Evolutionary conservation across 2,113 vertebrate genomes (phyloP).

Genomic region (Ptilorrhoa leucosticta): DNA sequence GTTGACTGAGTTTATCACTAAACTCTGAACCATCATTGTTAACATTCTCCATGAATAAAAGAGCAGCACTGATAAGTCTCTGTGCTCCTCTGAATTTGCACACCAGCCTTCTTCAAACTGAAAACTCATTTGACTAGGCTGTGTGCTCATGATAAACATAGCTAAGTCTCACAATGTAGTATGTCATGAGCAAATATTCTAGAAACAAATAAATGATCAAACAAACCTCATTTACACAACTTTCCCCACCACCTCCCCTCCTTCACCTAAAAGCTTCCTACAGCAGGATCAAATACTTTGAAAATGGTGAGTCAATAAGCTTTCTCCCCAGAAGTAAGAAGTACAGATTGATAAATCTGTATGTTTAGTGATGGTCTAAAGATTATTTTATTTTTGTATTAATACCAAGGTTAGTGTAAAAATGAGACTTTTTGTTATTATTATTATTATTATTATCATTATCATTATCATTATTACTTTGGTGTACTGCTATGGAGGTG

Average conservation of each 20-base stretch:
- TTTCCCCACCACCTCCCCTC: not conserved
- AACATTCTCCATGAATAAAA: not conserved
- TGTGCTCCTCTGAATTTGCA: not conserved
- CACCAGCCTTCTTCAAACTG: not conserved
- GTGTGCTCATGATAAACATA: not conserved
- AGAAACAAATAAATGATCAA: not conserved
- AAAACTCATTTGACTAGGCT: not conserved
- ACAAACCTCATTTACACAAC: not conserved
- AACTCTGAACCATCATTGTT: not conserved
- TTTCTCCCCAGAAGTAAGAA: not conserved
- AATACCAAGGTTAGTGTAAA: not conserved
- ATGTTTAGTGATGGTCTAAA: not conserved
- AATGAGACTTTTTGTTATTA: not conserved
- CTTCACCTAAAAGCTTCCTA: not conserved
- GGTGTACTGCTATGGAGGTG: not conserved
- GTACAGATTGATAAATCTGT: not conserved
- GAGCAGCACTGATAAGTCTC: not conserved
- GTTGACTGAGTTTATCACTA: not conserved
- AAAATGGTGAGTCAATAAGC: not conserved
- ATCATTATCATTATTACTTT: not conserved
- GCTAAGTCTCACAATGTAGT: not conserved
- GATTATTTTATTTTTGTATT: not conserved
- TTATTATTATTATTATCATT: not conserved
- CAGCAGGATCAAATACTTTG: not conserved
- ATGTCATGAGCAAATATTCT: not conserved